Evolutionary conservation across 2,797 vertebrate genomes (phyloP).

Genomic region (Danio choprae): DNA sequence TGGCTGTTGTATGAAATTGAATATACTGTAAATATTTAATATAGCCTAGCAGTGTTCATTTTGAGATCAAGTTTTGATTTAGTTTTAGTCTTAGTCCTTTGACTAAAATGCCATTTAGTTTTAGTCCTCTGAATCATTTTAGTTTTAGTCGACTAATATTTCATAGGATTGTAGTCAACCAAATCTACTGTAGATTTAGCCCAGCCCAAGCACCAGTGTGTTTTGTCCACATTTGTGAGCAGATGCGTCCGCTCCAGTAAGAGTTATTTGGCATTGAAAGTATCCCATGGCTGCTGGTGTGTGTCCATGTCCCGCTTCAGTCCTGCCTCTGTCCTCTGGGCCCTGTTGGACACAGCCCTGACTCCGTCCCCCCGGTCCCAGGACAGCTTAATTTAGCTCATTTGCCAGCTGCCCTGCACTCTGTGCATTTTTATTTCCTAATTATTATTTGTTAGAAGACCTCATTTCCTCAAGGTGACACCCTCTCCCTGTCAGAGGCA

Average conservation of each 20-base stretch:
- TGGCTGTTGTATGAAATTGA: background rate
- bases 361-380: constrained; percentile 34
- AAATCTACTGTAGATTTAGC: no score
- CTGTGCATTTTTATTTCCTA: constrained; percentile 62
- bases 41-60: background rate
- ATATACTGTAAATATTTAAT: background rate
- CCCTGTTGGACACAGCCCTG: constrained; percentile 42
- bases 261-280: constrained; percentile 4
- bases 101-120: no score
- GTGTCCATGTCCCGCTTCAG: constrained; percentile 22
- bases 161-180: no score
- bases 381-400: constrained; percentile 45
- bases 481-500: constrained; percentile 47
- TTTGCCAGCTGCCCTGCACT: constrained; percentile 45
- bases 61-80: no score
- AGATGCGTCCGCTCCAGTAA: constrained; percentile 10
- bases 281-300: background rate
- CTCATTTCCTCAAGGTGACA: constrained; percentile 67
- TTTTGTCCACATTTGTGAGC: constrained; percentile 1
- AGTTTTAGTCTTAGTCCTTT: no score
- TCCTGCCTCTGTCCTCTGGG: constrained; percentile 27
- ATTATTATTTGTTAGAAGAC: constrained; percentile 62
- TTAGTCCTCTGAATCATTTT: no score
- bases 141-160: no score
- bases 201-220: background rate